Base-by-base conservation (phyloP, 2,888 invertebrate genomes). In the Diarsia rubi region DNA sequence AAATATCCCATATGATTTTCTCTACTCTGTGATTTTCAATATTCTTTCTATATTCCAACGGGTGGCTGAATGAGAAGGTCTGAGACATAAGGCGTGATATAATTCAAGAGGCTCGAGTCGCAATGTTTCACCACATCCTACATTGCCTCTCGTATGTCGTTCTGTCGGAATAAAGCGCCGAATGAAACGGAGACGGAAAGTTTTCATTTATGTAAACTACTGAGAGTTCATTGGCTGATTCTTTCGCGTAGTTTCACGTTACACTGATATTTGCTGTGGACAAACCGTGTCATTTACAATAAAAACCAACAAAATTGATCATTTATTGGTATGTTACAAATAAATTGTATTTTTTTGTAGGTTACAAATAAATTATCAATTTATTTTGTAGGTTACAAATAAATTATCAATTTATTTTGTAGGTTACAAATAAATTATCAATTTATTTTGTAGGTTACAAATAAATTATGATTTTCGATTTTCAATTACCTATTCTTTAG, bases 131-230 rank as follows among this genome's bases (percentile, higher is more conserved):
- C 78, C 75, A 79, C 79, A 74, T 80, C 83, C 72, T 69, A 77
- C 78, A 70, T 75, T 45, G 80, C 59, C 63, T 31, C 68, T 65
- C 71, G 65, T 62, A 70, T 75, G 66, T 73, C 75, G 81, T 82
- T 78, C 69, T 69, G 57, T 49, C 75, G 72, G 76, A 69, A 83
- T 84, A 79, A 87, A 86, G 60, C 78, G 73, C 54, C 73, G 71
- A 75, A 81, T 71, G 70, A 78, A 87, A 84, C 78, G 79, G 74
- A 75, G 74, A 74, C 74, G 49, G 78, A 77, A 75, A 77, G 49
- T 64, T 71, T 85, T 85, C 73, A 84, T 85, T 85, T 87, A 86
- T 77, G 76, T 81, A 85, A 73, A 62, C 62, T 42, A 66, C 57
- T 24, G 68, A 63, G 65, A 73, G 42, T 70, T 69, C 19, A 12